Percentiles rank a stretch among this genome's conserved stretches.
These are phyloP conservation scores for Anguilla japonica DNA, from an alignment of 2,113 vertebrate genomes.

Conservation along the genomic window DNA sequence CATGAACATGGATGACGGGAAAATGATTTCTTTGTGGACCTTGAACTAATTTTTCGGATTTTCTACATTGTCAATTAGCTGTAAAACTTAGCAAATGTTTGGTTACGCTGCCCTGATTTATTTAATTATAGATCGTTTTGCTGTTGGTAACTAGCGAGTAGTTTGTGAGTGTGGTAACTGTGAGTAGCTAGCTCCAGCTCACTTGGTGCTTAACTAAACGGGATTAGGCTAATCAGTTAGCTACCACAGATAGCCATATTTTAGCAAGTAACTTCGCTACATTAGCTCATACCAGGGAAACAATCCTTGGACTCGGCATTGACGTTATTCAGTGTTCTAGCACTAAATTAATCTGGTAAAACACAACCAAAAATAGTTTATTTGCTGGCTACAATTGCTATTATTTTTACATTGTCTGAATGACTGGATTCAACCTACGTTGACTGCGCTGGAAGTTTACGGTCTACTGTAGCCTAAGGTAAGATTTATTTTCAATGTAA, in stretches of 20 bases:
- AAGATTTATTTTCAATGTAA: neutral
- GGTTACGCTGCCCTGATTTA: neutral
- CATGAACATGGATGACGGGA: slow-evolving; percentile 11
- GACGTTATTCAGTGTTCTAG: neutral
- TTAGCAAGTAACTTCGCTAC: neutral
- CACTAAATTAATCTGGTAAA: neutral
- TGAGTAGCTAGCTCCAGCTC: neutral
- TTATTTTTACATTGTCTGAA: neutral
- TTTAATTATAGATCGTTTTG: neutral
- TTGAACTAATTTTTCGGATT: neutral
- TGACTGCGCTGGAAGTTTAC: neutral
- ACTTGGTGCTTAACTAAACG: neutral
- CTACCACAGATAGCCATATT: neutral
- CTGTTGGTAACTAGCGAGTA: neutral
- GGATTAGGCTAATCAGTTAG: neutral
- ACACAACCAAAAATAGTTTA: neutral
- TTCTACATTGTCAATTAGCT: neutral
- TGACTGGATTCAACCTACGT: neutral
- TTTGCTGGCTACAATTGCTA: neutral
- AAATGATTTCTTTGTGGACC: neutral
- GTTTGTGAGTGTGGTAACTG: neutral
- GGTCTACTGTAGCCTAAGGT: neutral
- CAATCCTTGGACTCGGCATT: neutral
- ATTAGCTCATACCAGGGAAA: neutral
- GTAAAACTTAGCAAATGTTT: neutral